These are phyloP conservation scores for Sus cebifrons DNA, from an alignment of 2,797 vertebrate species.

Conservation along the genomic window DNA sequence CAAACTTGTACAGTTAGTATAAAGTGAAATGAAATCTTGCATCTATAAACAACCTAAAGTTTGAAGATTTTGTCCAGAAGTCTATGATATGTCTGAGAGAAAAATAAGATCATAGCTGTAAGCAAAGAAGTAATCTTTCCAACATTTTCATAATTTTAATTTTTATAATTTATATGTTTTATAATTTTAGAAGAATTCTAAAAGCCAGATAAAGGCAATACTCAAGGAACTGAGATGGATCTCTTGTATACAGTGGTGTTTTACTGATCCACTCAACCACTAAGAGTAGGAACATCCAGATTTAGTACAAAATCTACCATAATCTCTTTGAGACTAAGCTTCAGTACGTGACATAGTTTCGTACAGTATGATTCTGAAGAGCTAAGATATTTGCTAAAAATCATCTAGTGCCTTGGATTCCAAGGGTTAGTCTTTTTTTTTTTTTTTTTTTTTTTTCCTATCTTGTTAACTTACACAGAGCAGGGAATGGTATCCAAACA, in stretches of 20 bases:
- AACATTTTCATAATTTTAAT: neutral
- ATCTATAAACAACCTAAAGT: neutral
- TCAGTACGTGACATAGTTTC: neutral
- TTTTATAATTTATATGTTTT: neutral
- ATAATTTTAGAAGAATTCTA: neutral
- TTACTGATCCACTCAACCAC: neutral
- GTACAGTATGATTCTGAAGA: neutral
- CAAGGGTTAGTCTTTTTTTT: neutral
- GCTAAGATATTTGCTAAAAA: neutral
- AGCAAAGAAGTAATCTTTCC: neutral
- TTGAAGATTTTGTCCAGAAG: neutral
- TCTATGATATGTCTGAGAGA: neutral
- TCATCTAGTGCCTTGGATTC: neutral
- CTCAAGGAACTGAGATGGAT: neutral
- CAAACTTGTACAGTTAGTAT: neutral
- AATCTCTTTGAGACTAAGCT: neutral
- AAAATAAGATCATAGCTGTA: neutral
- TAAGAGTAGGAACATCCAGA: neutral
- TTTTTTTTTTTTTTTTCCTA: no score
- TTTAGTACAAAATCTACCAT: neutral
- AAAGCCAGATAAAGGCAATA: neutral
- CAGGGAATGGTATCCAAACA: neutral
- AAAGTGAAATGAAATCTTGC: neutral
- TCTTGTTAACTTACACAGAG: neutral
- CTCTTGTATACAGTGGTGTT: neutral